Evolutionary conservation across 2,888 invertebrate species (phyloP).

Genomic region (Terebella lapidaria): DNA sequence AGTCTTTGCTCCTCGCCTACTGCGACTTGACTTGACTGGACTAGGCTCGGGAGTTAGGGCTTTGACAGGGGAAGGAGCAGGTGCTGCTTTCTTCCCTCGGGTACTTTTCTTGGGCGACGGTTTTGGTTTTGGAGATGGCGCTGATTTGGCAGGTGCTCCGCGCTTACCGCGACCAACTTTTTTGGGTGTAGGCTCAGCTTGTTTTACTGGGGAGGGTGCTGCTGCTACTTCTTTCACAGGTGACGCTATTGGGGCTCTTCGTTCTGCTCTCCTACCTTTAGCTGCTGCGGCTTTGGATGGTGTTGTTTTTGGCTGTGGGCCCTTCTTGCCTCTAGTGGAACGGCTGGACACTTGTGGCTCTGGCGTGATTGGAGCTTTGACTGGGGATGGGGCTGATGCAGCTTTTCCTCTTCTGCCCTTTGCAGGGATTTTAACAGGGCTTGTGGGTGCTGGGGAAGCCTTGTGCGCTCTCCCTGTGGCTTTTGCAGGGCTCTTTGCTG

Average conservation of each 20-base stretch:
- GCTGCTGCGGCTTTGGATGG: too few relatives aligned
- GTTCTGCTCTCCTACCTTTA: too few relatives aligned
- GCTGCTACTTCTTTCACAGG: not conserved
- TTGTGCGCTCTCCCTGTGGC: too few relatives aligned
- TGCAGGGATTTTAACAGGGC: not conserved
- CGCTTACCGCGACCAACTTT: not conserved
- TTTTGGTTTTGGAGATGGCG: too few relatives aligned
- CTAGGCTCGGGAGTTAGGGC: not conserved
- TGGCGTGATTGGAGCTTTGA: not conserved
- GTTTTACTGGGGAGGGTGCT: not conserved
- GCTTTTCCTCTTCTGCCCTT: not conserved
- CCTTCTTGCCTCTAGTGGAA: too few relatives aligned
- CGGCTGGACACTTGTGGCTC: not conserved
- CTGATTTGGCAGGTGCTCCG: not conserved
- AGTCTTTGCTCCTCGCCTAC: not conserved
- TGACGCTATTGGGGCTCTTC: too few relatives aligned
- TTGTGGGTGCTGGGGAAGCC: too few relatives aligned
- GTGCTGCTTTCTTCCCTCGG: too few relatives aligned
- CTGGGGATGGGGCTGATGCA: not conserved
- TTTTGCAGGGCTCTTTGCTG: not conserved
- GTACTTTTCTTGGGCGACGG: too few relatives aligned
- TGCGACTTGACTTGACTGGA: not conserved
- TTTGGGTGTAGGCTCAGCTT: not conserved
- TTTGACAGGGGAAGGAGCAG: not conserved
- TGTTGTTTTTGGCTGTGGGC: too few relatives aligned